Conservation (phyloP, 2,113 vertebrate species). For the Telmatochromis sp. region DNA sequence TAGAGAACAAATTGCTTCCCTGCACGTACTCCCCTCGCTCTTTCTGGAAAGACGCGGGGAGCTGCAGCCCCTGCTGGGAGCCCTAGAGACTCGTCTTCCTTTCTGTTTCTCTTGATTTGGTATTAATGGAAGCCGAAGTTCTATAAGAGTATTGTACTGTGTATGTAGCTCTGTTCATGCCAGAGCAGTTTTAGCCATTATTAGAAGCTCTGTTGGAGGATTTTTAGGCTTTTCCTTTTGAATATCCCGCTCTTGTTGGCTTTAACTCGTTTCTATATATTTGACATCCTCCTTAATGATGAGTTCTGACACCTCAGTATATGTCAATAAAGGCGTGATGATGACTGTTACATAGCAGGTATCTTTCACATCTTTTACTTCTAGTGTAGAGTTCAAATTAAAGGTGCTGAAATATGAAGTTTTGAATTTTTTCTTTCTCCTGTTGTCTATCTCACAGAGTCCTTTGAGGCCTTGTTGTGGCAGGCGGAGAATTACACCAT, state of each 20-base stretch:
- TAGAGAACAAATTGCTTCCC: slow-evolving; percentile 15
- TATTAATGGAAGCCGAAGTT: neutral
- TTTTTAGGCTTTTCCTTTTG: neutral
- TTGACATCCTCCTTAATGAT: neutral
- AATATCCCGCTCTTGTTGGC: neutral
- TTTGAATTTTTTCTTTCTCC: neutral
- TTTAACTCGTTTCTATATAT: neutral
- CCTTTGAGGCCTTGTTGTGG: slow-evolving; percentile 75
- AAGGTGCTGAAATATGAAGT: neutral
- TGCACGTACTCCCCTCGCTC: neutral
- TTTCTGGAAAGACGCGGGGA: neutral
- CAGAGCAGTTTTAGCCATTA: neutral
- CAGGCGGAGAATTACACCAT: slow-evolving; percentile 82
- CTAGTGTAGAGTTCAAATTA: neutral
- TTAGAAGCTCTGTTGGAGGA: neutral
- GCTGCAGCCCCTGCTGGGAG: neutral
- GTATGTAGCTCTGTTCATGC: neutral
- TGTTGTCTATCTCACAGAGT: slow-evolving; percentile 67
- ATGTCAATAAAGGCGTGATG: neutral
- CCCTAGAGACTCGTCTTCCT: neutral
- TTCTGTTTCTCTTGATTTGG: neutral
- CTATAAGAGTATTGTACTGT: neutral
- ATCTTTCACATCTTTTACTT: neutral
- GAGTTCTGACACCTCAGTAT: neutral
- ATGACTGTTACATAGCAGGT: neutral